phyloP scores from a whole-genome alignment of 2,888 invertebrate species.

The Drosophila mayaguana region DNA sequence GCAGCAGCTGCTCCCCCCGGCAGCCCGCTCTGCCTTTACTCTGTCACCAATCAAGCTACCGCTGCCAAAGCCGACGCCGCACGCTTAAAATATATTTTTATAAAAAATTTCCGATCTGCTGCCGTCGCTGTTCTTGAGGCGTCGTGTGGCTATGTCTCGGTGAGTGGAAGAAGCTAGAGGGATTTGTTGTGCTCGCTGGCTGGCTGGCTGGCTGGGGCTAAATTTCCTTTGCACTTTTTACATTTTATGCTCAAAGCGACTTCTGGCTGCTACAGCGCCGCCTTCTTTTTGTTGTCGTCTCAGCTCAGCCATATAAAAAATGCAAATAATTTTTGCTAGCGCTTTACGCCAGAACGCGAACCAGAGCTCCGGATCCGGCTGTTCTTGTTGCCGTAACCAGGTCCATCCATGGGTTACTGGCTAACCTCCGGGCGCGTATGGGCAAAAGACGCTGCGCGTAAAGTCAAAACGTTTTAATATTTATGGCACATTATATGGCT shows the following conservation, averaged over 20 bases:
- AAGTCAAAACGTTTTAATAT: conserved; percentile 80
- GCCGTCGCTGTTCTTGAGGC: conserved; percentile 16
- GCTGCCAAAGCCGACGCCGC: not conserved
- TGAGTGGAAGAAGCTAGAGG: conserved; percentile 6
- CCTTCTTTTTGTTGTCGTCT: conserved; percentile 57
- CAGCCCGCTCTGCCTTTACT: not conserved
- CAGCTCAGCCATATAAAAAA: conserved; percentile 72
- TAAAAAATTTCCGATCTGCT: conserved; percentile 64
- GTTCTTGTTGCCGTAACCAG: conserved; percentile 34
- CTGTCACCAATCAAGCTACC: conserved; percentile 35
- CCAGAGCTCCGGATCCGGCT: conserved; percentile 23
- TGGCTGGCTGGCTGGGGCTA: conserved; percentile 30
- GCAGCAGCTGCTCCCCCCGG: not conserved
- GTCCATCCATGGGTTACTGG: conserved; percentile 29
- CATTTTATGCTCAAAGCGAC: conserved; percentile 75
- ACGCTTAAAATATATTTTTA: conserved; percentile 54
- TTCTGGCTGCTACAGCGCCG: conserved; percentile 31
- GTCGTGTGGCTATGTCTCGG: conserved; percentile 4
- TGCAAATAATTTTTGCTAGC: conserved; percentile 78
- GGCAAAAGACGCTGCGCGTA: conserved; percentile 64
- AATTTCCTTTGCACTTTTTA: conserved; percentile 74
- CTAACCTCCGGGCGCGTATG: conserved; percentile 57
- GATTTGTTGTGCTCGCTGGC: conserved; percentile 12
- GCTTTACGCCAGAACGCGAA: conserved; percentile 47
- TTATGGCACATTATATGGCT: conserved; percentile 81